A percentile compares a stretch with the other conserved stretches of the same genome.
phyloP scores from a whole-genome alignment of 2,888 invertebrate genomes.

The Danaus chrysippus region DNA sequence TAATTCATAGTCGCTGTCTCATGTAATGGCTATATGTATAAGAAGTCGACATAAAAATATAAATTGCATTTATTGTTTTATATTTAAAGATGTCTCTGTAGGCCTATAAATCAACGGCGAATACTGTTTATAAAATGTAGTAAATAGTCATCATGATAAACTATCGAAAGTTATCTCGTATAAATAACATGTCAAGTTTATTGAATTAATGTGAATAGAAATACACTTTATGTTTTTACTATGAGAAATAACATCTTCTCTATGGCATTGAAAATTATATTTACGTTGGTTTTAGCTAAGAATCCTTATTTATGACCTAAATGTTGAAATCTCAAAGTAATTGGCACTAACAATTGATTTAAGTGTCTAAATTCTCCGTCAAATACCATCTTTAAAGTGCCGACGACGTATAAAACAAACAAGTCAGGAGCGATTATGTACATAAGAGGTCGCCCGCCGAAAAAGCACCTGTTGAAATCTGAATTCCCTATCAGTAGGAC shows the following conservation, averaged over 20 bases:
- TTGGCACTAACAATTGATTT: constrained; percentile 33
- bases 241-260: too few relatives aligned
- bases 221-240: too few relatives aligned
- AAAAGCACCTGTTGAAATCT: constrained; percentile 61
- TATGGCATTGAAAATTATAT: too few relatives aligned
- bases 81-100: too few relatives aligned
- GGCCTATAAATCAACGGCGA: too few relatives aligned
- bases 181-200: too few relatives aligned
- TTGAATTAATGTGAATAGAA: too few relatives aligned
- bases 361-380: constrained; percentile 32
- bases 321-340: constrained; percentile 26
- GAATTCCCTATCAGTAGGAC: constrained; percentile 52
- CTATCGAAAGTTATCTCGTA: too few relatives aligned
- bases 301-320: not conserved
- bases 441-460: constrained; percentile 59
- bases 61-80: not conserved
- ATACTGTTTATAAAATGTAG: too few relatives aligned
- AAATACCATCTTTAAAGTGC: constrained; percentile 41
- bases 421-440: constrained; percentile 47
- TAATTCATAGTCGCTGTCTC: constrained; percentile 65
- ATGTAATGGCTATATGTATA: constrained; percentile 37
- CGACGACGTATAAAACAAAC: constrained; percentile 50
- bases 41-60: not conserved
- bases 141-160: too few relatives aligned
- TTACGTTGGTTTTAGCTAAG: too few relatives aligned